A percentile compares a stretch with the other conserved stretches of the same genome.
Conservation (phyloP, 2,797 vertebrate genomes). For the Pseudochaenichthys georgianus region DNA sequence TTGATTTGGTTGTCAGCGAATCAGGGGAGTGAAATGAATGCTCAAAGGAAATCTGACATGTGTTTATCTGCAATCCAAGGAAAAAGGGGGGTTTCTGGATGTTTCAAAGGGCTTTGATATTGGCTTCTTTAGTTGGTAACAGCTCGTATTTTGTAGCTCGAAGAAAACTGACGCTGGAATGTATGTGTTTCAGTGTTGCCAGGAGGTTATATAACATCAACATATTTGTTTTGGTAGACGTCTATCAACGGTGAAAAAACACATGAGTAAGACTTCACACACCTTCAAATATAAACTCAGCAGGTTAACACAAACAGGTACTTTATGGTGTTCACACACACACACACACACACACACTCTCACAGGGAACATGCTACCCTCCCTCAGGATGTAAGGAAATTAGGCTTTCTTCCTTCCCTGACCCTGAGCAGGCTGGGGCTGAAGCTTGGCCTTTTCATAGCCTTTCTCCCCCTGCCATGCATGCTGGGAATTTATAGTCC, state of each 20-base stretch:
- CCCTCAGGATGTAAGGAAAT: slow-evolving; percentile 84
- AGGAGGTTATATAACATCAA: slow-evolving; percentile 18
- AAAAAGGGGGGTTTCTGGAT: slow-evolving; percentile 31
- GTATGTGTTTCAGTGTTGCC: slow-evolving; percentile 8
- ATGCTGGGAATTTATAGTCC: slow-evolving; percentile 57
- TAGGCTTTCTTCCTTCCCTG: slow-evolving; percentile 77
- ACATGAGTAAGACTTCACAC: slow-evolving; percentile 9
- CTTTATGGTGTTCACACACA: slow-evolving; percentile 18
- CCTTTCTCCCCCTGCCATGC: slow-evolving; percentile 42
- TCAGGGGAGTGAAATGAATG: slow-evolving; percentile 45
- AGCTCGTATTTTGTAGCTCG: slow-evolving; percentile 20
- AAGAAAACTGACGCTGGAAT: slow-evolving; percentile 19
- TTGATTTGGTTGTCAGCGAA: slow-evolving; percentile 41
- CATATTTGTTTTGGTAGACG: background rate
- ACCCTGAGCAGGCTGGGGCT: slow-evolving; percentile 58
- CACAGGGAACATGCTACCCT: slow-evolving; percentile 58
- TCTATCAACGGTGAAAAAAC: background rate
- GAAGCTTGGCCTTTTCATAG: slow-evolving; percentile 42
- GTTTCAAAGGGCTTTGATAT: slow-evolving; percentile 32
- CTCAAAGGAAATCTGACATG: slow-evolving; percentile 32
- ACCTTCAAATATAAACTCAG: background rate
- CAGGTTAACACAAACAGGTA: slow-evolving; percentile 12
- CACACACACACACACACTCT: slow-evolving; percentile 11
- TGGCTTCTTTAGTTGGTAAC: slow-evolving; percentile 14
- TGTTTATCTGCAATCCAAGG: slow-evolving; percentile 11